phyloP scores from a whole-genome alignment of 1,140 invertebrate genomes.

The Calliopsis andreniformis region DNA sequence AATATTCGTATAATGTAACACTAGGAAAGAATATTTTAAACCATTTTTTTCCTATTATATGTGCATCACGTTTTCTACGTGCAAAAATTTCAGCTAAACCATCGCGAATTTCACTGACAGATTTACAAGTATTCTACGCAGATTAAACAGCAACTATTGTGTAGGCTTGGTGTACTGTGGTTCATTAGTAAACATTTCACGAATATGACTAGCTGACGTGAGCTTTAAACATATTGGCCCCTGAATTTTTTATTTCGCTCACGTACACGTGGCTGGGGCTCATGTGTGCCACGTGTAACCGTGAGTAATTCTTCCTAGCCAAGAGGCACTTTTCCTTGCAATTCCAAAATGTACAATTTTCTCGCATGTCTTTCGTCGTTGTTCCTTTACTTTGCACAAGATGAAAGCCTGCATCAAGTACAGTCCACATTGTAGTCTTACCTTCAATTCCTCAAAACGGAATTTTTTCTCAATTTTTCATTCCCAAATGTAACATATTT shows the following conservation, averaged over 20 bases:
- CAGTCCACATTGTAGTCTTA: too few relatives aligned
- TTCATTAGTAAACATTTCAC: constrained; percentile 65
- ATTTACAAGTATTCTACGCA: constrained; percentile 18
- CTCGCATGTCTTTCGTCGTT: neutral
- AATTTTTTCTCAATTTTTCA: too few relatives aligned
- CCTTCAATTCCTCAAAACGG: too few relatives aligned
- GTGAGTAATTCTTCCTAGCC: constrained; percentile 52
- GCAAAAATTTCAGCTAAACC: too few relatives aligned
- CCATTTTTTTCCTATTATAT: too few relatives aligned
- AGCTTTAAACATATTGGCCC: constrained; percentile 58
- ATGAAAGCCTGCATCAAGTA: too few relatives aligned
- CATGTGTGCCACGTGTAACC: constrained; percentile 49
- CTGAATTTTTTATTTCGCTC: constrained; percentile 60
- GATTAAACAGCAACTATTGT: constrained; percentile 32
- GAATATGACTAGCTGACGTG: constrained; percentile 39
- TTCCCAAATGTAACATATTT: too few relatives aligned
- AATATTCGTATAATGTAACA: too few relatives aligned
- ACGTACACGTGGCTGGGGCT: constrained; percentile 48
- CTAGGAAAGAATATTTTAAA: too few relatives aligned
- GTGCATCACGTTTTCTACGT: too few relatives aligned
- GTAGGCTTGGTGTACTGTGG: constrained; percentile 21
- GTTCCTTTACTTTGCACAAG: too few relatives aligned
- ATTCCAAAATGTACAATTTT: constrained; percentile 49
- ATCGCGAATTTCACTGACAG: constrained; percentile 3
- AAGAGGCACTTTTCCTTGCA: constrained; percentile 23